Base-by-base conservation (phyloP, 2,113 vertebrate genomes). In the Atractosteus spatula region DNA sequence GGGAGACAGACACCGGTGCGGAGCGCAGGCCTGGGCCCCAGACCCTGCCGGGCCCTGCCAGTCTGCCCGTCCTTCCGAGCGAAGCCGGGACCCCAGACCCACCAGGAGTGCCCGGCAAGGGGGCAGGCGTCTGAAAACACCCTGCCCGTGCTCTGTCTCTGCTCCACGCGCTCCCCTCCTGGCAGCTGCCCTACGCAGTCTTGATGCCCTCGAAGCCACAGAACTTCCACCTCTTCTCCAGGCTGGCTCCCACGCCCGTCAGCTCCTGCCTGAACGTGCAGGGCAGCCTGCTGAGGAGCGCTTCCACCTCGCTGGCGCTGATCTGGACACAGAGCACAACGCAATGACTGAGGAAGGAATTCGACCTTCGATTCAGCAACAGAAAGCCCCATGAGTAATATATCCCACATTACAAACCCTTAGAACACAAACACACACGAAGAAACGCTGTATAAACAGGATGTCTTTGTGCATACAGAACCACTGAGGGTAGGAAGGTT, bases 211-310 rank as follows among this genome's bases (percentile, higher is more conserved):
- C 94, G 74, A 98, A 98, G 80, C 97, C 97, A 73, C 95, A 96
- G 78, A 98, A 98, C 82, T 94, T 98, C 97, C 97, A 98, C 73
- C 95, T 94, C 78, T 98, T 98, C 84, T 98, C 96, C 74, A 98
- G 82, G 86, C 97, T 98, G 74, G 97, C 97, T 75, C 97, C 97
- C 1, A 98, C 95, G 0, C 97, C 97, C 0, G 93, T 97, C 80
- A 97, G 88, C 87, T 98, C 97, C 86, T 97, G 96, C 78, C 89
- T 91, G 90, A 98, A 98, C 0, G 95, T 97, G 83, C 94, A 94
- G 72, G 96, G 96, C 66, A 98, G 93, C 0, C 95, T 89, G 0
- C 89, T 87, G 80, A 98, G 93, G 63, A 98, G 94, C n/a, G 91
- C 84, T 77, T 98, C 96, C 85, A 98, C 95, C 69, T 98, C 96